Evolutionary conservation across 2,888 invertebrate species (phyloP).

Genomic region (Latrodectus hesperus): DNA sequence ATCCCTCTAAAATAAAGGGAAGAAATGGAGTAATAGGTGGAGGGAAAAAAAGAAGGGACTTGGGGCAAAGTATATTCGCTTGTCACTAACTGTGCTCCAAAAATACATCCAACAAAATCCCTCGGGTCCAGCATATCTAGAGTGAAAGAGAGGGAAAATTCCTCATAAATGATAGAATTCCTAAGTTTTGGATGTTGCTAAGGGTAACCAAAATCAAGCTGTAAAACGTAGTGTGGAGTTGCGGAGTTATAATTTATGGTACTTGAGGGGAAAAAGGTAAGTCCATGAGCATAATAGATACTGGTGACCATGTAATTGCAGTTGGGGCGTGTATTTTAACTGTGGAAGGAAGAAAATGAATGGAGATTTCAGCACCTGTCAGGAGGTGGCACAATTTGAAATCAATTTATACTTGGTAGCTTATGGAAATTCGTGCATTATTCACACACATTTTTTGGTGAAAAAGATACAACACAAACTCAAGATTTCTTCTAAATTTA

Average conservation of each 20-base stretch:
- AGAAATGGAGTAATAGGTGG: constrained; percentile 9
- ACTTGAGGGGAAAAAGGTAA: constrained; percentile 32
- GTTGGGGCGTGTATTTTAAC: constrained; percentile 18
- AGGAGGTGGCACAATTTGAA: constrained; percentile 25
- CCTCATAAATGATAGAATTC: constrained; percentile 66
- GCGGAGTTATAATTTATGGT: constrained; percentile 62
- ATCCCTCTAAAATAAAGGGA: constrained; percentile 54
- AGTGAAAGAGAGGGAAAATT: constrained; percentile 17
- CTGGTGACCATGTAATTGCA: constrained; percentile 44
- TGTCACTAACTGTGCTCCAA: constrained; percentile 59
- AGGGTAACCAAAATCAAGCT: constrained; percentile 65
- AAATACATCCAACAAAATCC: constrained; percentile 55
- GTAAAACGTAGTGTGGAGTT: constrained; percentile 56
- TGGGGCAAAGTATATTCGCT: constrained; percentile 42
- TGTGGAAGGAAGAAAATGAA: constrained; percentile 38
- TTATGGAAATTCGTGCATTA: too few species aligned
- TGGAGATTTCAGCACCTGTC: constrained; percentile 57
- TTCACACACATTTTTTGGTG: too few species aligned
- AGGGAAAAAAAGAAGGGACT: constrained; percentile 28
- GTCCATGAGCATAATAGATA: constrained; percentile 47
- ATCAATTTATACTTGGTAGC: background rate
- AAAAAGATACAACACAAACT: too few species aligned
- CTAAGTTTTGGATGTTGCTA: constrained; percentile 65
- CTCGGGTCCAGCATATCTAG: constrained; percentile 43
- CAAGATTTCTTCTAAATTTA: too few species aligned